Evolutionary conservation across 2,113 vertebrate species (phyloP).

Genomic region (Percina caprodes): DNA sequence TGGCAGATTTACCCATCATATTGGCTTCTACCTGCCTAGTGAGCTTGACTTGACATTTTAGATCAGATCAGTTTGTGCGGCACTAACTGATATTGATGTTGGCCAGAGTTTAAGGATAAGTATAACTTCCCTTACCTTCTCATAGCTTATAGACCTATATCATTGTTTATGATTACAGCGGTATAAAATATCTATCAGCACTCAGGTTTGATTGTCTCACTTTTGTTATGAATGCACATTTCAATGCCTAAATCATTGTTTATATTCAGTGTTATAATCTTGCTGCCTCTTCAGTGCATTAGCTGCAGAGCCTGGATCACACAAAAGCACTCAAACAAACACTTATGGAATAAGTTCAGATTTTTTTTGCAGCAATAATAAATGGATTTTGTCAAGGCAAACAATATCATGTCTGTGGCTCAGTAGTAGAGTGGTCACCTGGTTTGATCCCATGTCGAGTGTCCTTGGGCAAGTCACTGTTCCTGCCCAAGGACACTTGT

Average conservation of each 20-base stretch:
- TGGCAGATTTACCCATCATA: conserved; percentile 43
- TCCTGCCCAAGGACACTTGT: no score
- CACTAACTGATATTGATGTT: conserved; percentile 29
- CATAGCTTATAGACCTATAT: rapidly evolving
- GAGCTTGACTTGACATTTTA: conserved; percentile 40
- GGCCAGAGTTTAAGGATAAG: neutral
- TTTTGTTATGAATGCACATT: neutral
- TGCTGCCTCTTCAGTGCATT: neutral
- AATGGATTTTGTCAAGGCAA: neutral
- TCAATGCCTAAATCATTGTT: neutral
- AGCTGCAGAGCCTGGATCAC: neutral
- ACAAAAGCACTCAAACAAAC: neutral
- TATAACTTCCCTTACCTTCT: neutral
- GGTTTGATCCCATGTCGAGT: no score
- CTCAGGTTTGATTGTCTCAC: neutral
- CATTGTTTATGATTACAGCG: neutral
- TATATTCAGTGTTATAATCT: neutral
- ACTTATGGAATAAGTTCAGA: neutral
- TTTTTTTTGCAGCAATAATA: neutral
- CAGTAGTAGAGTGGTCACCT: no score
- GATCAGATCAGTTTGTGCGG: conserved; percentile 51
- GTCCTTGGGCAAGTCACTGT: no score
- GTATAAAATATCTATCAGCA: neutral
- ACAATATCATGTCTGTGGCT: neutral
- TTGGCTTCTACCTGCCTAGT: conserved; percentile 39